Conservation (phyloP, 2,797 vertebrate genomes). For the Esox masquinongy region DNA sequence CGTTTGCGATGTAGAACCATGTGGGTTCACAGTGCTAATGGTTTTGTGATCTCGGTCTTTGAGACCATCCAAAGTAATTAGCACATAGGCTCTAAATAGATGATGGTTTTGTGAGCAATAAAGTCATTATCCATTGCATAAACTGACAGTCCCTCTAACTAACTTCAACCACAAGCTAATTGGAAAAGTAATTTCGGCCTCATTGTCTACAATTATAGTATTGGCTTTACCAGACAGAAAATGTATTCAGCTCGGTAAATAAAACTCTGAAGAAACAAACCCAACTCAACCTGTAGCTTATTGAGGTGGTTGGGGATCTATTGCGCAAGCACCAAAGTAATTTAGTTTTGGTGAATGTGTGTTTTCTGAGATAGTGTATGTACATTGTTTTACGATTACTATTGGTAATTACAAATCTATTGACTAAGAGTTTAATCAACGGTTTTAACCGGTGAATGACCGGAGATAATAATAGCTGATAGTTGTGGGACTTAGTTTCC, state of each 20-base stretch:
- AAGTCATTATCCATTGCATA: conserved; percentile 90
- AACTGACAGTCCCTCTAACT: conserved; percentile 87
- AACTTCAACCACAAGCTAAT: conserved; percentile 90
- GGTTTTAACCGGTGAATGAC: no score
- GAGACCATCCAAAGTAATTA: conserved; percentile 91
- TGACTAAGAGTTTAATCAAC: no score
- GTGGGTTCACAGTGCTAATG: conserved; percentile 83
- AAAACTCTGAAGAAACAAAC: conserved; percentile 44
- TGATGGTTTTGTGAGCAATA: conserved; percentile 96
- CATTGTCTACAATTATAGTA: conserved; percentile 84
- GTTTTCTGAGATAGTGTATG: no score
- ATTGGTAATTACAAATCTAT: not conserved
- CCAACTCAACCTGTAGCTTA: conserved; percentile 2
- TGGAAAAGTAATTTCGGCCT: conserved; percentile 85
- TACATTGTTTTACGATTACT: not conserved
- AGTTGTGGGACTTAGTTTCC: no score
- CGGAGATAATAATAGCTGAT: no score
- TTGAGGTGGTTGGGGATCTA: no score
- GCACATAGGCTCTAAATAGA: conserved; percentile 92
- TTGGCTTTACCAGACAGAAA: conserved; percentile 32
- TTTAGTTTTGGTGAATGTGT: not conserved
- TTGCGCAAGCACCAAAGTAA: not conserved
- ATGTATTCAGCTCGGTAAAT: conserved; percentile 42
- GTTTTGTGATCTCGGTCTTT: conserved; percentile 90
- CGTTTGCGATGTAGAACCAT: conserved; percentile 70